Conservation (phyloP, 2,888 invertebrate species). For the Synanthedon andrenaeformis region DNA sequence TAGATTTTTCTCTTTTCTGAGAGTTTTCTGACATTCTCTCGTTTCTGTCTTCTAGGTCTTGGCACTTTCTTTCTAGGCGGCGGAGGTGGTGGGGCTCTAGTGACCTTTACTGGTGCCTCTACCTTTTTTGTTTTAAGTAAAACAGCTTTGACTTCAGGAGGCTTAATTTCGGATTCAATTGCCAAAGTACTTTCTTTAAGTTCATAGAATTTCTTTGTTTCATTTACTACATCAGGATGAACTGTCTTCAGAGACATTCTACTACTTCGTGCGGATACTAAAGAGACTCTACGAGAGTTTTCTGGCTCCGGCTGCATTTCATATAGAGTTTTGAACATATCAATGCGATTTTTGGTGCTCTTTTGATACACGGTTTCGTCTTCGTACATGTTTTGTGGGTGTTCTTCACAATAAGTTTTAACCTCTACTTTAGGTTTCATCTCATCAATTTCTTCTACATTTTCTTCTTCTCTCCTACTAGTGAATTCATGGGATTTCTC, state of each 20-base stretch:
- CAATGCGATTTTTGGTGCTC: constrained; percentile 59
- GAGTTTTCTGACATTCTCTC: constrained; percentile 42
- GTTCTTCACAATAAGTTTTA: constrained; percentile 50
- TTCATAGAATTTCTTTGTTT: constrained; percentile 49
- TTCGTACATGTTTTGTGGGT: constrained; percentile 37
- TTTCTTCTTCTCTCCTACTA: neutral
- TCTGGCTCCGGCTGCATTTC: constrained; percentile 53
- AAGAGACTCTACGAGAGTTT: constrained; percentile 40
- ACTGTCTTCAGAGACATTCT: constrained; percentile 20
- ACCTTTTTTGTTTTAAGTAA: neutral
- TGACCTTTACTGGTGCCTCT: constrained; percentile 59
- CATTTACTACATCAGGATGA: constrained; percentile 29
- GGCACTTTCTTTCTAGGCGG: constrained; percentile 12
- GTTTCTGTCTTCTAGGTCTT: constrained; percentile 37
- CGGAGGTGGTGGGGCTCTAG: constrained; percentile 31
- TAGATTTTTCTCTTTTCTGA: constrained; percentile 42
- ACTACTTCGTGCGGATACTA: constrained; percentile 40
- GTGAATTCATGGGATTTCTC: constrained; percentile 33
- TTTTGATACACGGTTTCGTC: constrained; percentile 53
- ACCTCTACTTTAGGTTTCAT: constrained; percentile 52
- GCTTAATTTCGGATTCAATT: neutral
- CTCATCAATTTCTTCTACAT: neutral
- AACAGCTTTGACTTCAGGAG: neutral
- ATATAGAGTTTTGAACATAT: constrained; percentile 58
- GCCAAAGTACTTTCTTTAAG: constrained; percentile 3